Evolutionary conservation across 1,140 invertebrate species (phyloP), one percentile per base, ranked within the genome.

Genomic region (Meloidogyne floridensis): DNA sequence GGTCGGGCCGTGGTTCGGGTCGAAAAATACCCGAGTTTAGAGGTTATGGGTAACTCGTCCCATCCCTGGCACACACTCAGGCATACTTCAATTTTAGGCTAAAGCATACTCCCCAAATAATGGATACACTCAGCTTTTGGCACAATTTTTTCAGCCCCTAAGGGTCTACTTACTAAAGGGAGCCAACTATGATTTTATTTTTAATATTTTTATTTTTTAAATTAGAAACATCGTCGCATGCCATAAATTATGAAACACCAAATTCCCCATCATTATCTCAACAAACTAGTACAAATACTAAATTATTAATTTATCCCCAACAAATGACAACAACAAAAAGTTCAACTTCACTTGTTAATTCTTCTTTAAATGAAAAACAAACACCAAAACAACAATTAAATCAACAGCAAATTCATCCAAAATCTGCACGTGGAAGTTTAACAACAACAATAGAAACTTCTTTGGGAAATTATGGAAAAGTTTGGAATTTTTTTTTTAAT

Each of bases 401-500:
- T 15, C 53, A 54, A 54, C 56, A 13, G 2, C 15, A 59, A 59
- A 15, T 15, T 15, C 1, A n/a, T 18, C 59, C 59, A 65, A 65
- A 65, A n/a, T 65, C 59, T n/a, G 59, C 59, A n/a, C 59, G 59
- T n/a, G 59, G 15, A 65, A 65, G 59, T 18, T 65, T 65, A 65
- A 65, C 59, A 65, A n/a, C 59, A 65, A 15, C 56, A 59, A 10
- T 1, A 9, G 53, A 54, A 54, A 54, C 8, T 10, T 32, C 32
- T 32, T 13, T 11, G 11, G 11, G 8, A 54, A 54, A 10, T 54
- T 54, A 10, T 59, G 56, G 56, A 15, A 59, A 59, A n/a, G 59
- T n/a, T n/a, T n/a, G 5, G 7, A 11, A 15, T n/a, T 5, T 59
- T 15, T 59, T 59, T 15, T 15, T 15, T 3, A 15, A 15, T 13